phyloP scores from a whole-genome alignment of 1,140 invertebrate genomes.

The Proctacanthus coquilletti region DNA sequence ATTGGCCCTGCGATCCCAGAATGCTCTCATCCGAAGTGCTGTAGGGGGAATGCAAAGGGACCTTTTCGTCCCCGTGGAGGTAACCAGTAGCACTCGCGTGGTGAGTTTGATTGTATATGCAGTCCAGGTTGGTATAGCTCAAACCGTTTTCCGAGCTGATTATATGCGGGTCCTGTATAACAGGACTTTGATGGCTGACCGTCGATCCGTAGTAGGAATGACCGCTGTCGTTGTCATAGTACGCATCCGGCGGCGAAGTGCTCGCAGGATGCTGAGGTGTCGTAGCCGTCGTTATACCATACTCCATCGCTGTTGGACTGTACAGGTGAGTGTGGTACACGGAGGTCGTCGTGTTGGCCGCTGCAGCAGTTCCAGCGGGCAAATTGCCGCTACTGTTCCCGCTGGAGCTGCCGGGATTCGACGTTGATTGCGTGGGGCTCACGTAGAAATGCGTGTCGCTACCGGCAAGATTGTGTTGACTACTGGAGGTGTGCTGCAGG shows the following conservation, averaged over 20 bases:
- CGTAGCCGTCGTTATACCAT: conserved; percentile 23
- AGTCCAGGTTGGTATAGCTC: conserved; percentile 82
- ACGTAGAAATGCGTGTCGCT: conserved; percentile 10
- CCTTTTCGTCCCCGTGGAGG: conserved; percentile 7
- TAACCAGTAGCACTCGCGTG: conserved; percentile 11
- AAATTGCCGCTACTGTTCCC: conserved; percentile 15
- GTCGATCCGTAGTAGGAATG: conserved; percentile 26
- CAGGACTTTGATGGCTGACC: conserved; percentile 20
- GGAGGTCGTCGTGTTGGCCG: conserved; percentile 12
- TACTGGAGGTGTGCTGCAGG: conserved; percentile 12
- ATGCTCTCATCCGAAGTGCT: conserved; percentile 2
- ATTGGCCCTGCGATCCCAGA: background rate
- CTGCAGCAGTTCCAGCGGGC: background rate
- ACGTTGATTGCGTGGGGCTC: too few species aligned
- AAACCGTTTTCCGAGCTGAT: conserved; percentile 72
- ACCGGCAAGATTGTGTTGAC: conserved; percentile 5
- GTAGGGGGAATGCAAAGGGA: conserved; percentile 9
- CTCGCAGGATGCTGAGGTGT: conserved; percentile 21
- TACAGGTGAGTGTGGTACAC: conserved; percentile 25
- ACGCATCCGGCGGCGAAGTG: conserved; percentile 24
- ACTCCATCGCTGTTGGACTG: conserved; percentile 28
- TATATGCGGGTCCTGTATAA: conserved; percentile 37
- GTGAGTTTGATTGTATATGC: conserved; percentile 26
- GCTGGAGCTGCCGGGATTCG: conserved; percentile 18
- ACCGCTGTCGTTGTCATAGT: conserved; percentile 24